Percentiles rank a stretch among this genome's conserved stretches.
Evolutionary conservation across 2,113 vertebrate genomes (phyloP).

Genomic region (Indri indri): DNA sequence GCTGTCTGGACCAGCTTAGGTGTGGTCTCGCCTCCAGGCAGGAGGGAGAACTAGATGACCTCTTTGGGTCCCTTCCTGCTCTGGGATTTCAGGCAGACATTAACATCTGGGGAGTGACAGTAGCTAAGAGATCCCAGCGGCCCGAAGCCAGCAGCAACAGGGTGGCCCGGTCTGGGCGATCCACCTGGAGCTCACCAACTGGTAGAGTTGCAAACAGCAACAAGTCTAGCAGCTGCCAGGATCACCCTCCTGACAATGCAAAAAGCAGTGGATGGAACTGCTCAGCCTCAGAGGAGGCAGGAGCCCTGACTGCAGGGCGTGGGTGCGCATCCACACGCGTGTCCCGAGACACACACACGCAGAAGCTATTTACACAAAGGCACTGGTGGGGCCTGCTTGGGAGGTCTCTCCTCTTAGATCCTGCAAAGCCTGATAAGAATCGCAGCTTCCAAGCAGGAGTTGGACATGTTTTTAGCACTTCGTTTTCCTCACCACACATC

Average conservation of each 20-base stretch:
- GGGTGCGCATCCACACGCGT: background rate
- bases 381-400: background rate
- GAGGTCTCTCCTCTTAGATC: background rate
- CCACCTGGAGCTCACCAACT: conserved; percentile 47
- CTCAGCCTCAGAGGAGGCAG: background rate
- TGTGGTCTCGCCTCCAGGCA: background rate
- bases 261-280: background rate
- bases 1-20: background rate
- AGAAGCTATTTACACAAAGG: background rate
- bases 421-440: background rate
- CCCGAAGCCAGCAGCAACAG: conserved; percentile 46
- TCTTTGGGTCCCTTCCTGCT: background rate
- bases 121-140: conserved; percentile 37
- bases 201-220: conserved; percentile 35
- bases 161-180: conserved; percentile 33
- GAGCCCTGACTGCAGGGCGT: background rate
- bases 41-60: background rate
- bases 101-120: conserved; percentile 14
- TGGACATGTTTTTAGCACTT: background rate
- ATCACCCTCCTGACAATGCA: background rate
- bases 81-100: background rate
- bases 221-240: conserved; percentile 4
- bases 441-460: background rate
- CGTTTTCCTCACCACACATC: background rate
- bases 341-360: fast-evolving